Evolutionary conservation across 1,140 invertebrate genomes (phyloP).

Genomic region (Rhyzopertha dominica): DNA sequence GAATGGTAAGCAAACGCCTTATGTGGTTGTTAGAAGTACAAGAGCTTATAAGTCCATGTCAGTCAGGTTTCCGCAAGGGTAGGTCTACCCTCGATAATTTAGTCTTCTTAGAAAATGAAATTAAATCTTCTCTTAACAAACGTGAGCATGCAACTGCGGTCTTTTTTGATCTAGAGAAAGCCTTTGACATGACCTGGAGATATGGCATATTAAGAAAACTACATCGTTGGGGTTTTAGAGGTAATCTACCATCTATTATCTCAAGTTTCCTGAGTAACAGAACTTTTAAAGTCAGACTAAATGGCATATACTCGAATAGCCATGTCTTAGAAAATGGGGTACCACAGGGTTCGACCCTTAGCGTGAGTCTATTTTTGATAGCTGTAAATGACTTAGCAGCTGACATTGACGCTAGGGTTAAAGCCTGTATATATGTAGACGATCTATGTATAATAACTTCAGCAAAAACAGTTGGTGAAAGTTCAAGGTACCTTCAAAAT

Average conservation of each 20-base stretch:
- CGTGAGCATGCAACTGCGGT: conserved; percentile 11
- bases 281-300: conserved; percentile 17
- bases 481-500: conserved; percentile 2
- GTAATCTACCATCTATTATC: conserved; percentile 11
- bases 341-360: conserved; percentile 18
- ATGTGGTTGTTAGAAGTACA: conserved; percentile 11
- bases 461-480: neutral
- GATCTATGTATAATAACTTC: conserved; percentile 10
- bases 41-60: conserved; percentile 1
- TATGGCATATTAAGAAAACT: conserved; percentile 17
- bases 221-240: conserved; percentile 16
- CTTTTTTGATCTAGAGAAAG: conserved; percentile 22
- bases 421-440: conserved; percentile 15
- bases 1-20: conserved; percentile 13
- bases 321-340: conserved; percentile 16
- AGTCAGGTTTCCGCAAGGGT: conserved; percentile 10
- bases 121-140: conserved; percentile 11
- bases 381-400: conserved; percentile 12
- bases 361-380: conserved; percentile 15
- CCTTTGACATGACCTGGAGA: conserved; percentile 22
- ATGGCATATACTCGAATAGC: neutral
- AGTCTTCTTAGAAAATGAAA: conserved; percentile 12
- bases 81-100: conserved; percentile 16
- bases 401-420: neutral
- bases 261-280: conserved; percentile 12